Evolutionary conservation across 2,797 vertebrate species (phyloP).

Genomic region (Miichthys miiuy): DNA sequence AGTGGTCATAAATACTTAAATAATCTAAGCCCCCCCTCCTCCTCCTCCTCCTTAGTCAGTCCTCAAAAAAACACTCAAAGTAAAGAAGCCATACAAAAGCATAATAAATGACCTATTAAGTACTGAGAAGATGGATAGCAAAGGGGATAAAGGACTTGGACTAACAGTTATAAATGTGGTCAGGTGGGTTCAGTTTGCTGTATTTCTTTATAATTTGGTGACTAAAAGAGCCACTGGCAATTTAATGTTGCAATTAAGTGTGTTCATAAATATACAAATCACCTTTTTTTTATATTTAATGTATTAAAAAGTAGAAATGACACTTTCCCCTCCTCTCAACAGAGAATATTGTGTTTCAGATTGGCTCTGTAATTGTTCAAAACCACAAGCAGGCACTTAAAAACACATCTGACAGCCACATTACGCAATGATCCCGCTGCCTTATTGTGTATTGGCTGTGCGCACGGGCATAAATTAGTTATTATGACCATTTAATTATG

Average conservation of each 20-base stretch:
- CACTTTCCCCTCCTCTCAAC: neutral
- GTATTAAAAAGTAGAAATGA: neutral
- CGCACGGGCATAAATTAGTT: constrained; percentile 52
- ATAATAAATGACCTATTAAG: neutral
- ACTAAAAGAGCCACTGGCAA: neutral
- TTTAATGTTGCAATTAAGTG: neutral
- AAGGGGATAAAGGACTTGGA: neutral
- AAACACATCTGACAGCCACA: constrained; percentile 26
- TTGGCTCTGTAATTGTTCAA: constrained; percentile 14
- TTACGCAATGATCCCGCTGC: constrained; percentile 10
- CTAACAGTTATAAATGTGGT: neutral
- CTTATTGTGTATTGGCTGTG: constrained; percentile 15
- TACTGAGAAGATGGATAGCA: neutral
- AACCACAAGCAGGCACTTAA: constrained; percentile 39
- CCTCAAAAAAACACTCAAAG: neutral
- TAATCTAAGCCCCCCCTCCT: neutral
- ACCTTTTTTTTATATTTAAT: neutral
- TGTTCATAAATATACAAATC: neutral
- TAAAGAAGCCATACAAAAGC: neutral
- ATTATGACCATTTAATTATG: constrained; percentile 49
- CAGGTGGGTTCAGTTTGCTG: neutral
- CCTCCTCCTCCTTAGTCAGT: neutral
- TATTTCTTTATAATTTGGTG: neutral
- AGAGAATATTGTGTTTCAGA: constrained; percentile 22
- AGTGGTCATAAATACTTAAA: neutral